Percentiles rank a stretch among this genome's conserved stretches.
These are phyloP conservation scores for Erebia aethiops DNA, from an alignment of 2,888 invertebrate genomes.

Conservation along the genomic window DNA sequence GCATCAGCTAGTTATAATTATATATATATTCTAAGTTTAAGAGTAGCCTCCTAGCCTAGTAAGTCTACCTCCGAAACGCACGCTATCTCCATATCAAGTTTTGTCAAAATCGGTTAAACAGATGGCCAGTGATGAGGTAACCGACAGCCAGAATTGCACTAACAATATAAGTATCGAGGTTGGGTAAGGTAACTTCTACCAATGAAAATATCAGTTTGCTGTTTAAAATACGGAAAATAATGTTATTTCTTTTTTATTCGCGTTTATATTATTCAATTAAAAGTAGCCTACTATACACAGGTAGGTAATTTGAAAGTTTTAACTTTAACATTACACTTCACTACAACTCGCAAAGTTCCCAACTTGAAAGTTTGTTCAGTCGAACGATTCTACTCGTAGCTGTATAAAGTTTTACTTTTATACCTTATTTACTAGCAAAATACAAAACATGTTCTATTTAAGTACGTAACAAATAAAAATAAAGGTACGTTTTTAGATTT, in stretches of 20 bases:
- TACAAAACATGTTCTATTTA: background rate
- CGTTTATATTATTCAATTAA: background rate
- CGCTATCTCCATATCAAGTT: too few species aligned
- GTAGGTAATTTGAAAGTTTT: background rate
- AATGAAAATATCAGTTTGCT: too few species aligned
- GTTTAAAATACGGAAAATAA: too few species aligned
- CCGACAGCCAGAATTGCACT: too few species aligned
- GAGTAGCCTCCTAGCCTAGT: too few species aligned
- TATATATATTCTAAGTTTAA: too few species aligned
- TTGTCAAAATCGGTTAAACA: too few species aligned
- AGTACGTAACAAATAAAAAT: background rate
- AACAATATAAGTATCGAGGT: too few species aligned
- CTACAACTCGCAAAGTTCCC: constrained; percentile 1
- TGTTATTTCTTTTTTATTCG: background rate
- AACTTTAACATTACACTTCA: background rate
- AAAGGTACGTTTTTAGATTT: background rate
- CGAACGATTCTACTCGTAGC: background rate
- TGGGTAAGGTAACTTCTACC: too few species aligned
- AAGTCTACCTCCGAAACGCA: too few species aligned
- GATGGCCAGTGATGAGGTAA: too few species aligned
- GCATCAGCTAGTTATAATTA: too few species aligned
- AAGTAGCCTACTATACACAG: background rate
- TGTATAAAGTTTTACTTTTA: background rate
- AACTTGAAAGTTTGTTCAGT: background rate
- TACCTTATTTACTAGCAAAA: background rate